Evolutionary conservation across 2,797 vertebrate species (phyloP), one percentile per base, ranked within the genome.

Genomic region (Galaxias olidus): DNA sequence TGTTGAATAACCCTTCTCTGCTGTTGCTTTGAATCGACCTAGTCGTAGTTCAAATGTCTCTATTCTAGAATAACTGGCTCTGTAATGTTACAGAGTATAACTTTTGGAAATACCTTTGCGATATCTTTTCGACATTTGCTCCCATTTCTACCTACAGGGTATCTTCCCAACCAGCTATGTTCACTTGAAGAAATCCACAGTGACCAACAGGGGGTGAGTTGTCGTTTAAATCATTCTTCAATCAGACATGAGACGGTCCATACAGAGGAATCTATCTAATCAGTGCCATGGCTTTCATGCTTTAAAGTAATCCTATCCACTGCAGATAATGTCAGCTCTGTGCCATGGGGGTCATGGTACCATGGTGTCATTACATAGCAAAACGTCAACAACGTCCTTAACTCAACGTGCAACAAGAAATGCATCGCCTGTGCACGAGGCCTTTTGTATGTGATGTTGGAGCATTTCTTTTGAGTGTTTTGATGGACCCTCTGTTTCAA

Each of bases 131-230:
- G 77, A 83, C 74, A 45, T 70, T 57, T 30, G 45, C 61, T 78
- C n/a, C 58, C 55, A 72, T 63, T 48, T 78, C 84, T 71, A 86
- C 91, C 90, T 89, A 59, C 84, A 99, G 97, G 97, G 97, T 43
- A 97, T 99, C 86, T 99, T 99, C 90, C 97, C 97, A 78, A 92
- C 92, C 73, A 96, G 94, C 89, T 98, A 96, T 71, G 91, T 99
- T 86, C 95, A 99, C 87, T 90, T 99, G 90, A 97, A 98, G 92
- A 98, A 97, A 86, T 97, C 96, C 71, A 92, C 96, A 45, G 94
- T 98, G 89, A 96, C 93, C 91, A 98, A 98, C 85, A 94, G 96
- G 88, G 97, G 97, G 97, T 99, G 77, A 93, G 94, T 92, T 74
- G 20, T 46, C 63, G 43, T 59, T 45, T 68, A 18, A 62, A 53